Evolutionary conservation across 2,888 invertebrate genomes (phyloP), one percentile per base, ranked within the genome.

Genomic region (Stratiomys singularior): DNA sequence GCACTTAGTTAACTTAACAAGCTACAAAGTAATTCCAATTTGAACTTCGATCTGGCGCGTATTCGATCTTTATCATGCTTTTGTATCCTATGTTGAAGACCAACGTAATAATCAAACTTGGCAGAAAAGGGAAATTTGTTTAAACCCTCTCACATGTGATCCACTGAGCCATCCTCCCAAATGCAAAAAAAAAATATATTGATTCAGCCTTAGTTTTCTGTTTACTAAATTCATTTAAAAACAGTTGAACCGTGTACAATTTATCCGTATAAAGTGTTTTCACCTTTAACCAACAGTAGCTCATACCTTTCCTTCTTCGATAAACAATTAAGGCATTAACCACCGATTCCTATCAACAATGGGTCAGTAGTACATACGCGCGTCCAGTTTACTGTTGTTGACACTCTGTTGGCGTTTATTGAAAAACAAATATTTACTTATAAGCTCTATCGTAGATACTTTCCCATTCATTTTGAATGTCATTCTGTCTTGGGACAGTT

Each of bases 401-500:
- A 72, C 71, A 52, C 18, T 58, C 27, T 23, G 27, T 23, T 74
- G 47, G 74, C 25, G 74, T 74, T 74, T 74, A 74, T 74, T 74
- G 74, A 74, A 74, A 74, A 74, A 44, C 60, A 74, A 74, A 74
- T 37, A 74, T 74, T 69, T 74, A 37, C 74, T 74, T 58, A 60
- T 58, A 60, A 37, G 58, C 60, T 46, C 30, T n/a, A 23, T 30
- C 44, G 23, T 25, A 69, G 47, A 25, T 23, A 69, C 11, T 67
- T 21, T 21, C 46, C 3, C 74, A 58, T 44, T 37, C 37, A 37
- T 13, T 37, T 18, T 15, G 23, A 1, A 7, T 30, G 21, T 23
- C 7, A 60, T 25, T 7, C 2, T 30, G 37, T 58, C 74, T 74
- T 58, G 74, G 30, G 37, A 58, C 27, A 58, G 74, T 58, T 58